Conservation (phyloP, 2,888 invertebrate genomes). For the Fragum sueziense region DNA sequence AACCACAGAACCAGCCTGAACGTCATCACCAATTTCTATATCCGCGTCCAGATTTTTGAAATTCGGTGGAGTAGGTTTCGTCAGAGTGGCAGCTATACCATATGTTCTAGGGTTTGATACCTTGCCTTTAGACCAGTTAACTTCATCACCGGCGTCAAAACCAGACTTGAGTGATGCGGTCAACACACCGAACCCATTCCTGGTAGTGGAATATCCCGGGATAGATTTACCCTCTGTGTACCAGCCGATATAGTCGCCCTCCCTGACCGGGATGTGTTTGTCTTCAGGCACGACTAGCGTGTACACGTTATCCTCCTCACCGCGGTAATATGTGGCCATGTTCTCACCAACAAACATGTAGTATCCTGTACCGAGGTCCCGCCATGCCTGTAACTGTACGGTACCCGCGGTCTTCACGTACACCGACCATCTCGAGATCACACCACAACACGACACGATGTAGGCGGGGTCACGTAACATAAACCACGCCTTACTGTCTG, state of each 20-base stretch:
- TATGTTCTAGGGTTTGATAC: conserved; percentile 39
- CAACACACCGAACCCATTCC: conserved; percentile 24
- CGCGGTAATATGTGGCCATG: conserved; percentile 32
- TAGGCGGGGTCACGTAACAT: conserved; percentile 30
- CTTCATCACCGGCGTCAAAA: conserved; percentile 11
- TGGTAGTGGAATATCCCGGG: conserved; percentile 30
- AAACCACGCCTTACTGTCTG: conserved; percentile 24
- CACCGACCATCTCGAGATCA: conserved; percentile 44
- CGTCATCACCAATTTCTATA: conserved; percentile 26
- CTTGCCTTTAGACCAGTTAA: conserved; percentile 31
- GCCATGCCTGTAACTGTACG: conserved; percentile 46
- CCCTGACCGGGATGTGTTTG: conserved; percentile 35
- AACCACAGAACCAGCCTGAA: conserved; percentile 14
- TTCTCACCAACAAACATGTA: conserved; percentile 49
- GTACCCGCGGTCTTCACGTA: conserved; percentile 46
- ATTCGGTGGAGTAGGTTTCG: conserved; percentile 31
- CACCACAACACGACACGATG: conserved; percentile 50
- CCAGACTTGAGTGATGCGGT: conserved; percentile 15
- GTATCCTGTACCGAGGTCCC: conserved; percentile 37
- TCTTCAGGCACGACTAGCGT: conserved; percentile 16
- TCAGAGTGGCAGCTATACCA: conserved; percentile 29
- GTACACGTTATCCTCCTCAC: conserved; percentile 36
- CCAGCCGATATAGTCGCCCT: conserved; percentile 51
- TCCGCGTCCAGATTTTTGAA: conserved; percentile 37
- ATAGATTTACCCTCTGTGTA: conserved; percentile 43